Conservation (phyloP, 2,888 invertebrate species). For the Apamea crenata region DNA sequence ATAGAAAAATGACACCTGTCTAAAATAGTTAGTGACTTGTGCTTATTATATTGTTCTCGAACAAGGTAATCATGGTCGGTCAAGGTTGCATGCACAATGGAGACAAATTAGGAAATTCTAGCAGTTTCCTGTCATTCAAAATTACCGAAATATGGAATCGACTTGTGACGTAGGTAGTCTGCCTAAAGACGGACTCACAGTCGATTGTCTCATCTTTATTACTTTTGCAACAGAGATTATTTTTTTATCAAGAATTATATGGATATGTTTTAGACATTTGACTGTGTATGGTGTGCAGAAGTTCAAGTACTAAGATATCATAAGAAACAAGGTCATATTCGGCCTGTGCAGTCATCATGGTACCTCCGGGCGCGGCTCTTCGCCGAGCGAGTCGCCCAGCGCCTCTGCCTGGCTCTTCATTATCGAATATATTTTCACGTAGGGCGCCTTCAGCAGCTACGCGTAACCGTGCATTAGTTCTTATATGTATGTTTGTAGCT, state of each 20-base stretch:
- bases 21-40: constrained; percentile 39
- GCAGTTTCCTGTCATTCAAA: constrained; percentile 44
- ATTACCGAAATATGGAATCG: constrained; percentile 26
- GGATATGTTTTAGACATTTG: constrained; percentile 16
- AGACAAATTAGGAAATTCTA: constrained; percentile 49
- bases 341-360: constrained; percentile 59
- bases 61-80: constrained; percentile 46
- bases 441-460: constrained; percentile 98
- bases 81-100: constrained; percentile 54
- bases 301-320: neutral
- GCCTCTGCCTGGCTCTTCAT: constrained; percentile 97
- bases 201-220: constrained; percentile 9
- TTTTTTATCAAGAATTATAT: constrained; percentile 19
- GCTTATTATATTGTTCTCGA: constrained; percentile 53
- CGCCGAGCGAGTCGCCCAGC: constrained; percentile 89
- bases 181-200: constrained; percentile 1
- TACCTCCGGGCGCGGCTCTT: constrained; percentile 89
- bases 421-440: constrained; percentile 98
- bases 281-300: neutral
- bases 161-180: neutral
- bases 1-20: constrained; percentile 13
- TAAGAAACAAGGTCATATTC: constrained; percentile 67
- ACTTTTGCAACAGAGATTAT: neutral
- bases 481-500: constrained; percentile 45
- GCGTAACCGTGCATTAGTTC: constrained; percentile 61